Conservation (phyloP, 2,797 vertebrate genomes). For the Hippopotamyrus pictus region DNA sequence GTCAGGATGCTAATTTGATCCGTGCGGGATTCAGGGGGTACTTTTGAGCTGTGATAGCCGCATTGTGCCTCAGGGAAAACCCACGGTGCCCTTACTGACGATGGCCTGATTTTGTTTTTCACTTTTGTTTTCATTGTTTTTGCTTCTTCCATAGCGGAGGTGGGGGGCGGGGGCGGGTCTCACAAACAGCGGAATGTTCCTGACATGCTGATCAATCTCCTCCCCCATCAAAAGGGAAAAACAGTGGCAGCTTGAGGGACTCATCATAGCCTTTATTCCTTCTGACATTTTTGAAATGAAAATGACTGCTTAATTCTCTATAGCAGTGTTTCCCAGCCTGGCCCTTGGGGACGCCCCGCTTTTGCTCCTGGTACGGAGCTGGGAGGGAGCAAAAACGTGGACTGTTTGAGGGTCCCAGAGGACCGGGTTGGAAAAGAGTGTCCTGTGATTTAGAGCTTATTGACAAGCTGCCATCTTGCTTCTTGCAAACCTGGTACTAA, state of each 20-base stretch:
- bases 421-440: neutral
- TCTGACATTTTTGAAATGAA: neutral
- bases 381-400: neutral
- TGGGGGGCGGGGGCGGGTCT: neutral
- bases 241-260: neutral
- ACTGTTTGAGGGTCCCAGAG: neutral
- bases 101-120: neutral
- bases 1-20: neutral
- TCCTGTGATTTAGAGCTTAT: neutral
- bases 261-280: neutral
- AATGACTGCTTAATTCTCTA: neutral
- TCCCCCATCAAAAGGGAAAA: neutral
- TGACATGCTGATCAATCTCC: neutral
- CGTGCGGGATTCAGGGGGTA: neutral
- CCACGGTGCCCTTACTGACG: neutral
- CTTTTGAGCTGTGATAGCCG: neutral
- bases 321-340: neutral
- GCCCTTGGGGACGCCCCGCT: neutral
- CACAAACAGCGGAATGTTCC: neutral
- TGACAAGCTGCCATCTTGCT: neutral
- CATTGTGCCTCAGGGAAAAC: neutral
- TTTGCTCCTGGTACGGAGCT: neutral
- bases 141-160: neutral
- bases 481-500: neutral
- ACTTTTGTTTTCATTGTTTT: slow-evolving; percentile 1